phyloP scores from a whole-genome alignment of 2,888 invertebrate genomes.

The Theretra japonica region DNA sequence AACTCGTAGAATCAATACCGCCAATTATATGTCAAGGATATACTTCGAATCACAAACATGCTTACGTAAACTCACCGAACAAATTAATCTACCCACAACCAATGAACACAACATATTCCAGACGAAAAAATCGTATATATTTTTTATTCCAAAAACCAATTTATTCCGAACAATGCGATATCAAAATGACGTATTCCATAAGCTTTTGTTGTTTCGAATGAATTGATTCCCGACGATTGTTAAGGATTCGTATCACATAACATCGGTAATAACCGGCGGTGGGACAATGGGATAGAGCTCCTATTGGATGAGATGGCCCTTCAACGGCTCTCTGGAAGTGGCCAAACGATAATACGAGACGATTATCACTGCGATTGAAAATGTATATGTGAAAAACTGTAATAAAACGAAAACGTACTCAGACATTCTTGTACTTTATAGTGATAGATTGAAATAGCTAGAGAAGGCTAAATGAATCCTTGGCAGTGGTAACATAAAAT shows the following conservation, averaged over 20 bases:
- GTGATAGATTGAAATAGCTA: background rate
- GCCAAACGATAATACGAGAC: constrained; percentile 63
- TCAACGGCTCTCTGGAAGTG: constrained; percentile 27
- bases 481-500: no score
- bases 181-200: constrained; percentile 55
- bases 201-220: constrained; percentile 56
- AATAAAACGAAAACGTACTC: no score
- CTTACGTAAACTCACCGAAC: background rate
- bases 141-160: constrained; percentile 54
- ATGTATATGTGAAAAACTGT: constrained; percentile 16
- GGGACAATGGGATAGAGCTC: constrained; percentile 50
- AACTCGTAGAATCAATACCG: background rate
- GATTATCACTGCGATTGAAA: constrained; percentile 14
- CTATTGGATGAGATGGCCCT: constrained; percentile 31
- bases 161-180: constrained; percentile 55
- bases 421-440: background rate
- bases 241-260: constrained; percentile 71
- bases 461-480: background rate
- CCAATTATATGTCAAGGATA: constrained; percentile 4
- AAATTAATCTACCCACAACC: constrained; percentile 2
- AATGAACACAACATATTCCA: background rate
- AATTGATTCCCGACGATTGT: constrained; percentile 62
- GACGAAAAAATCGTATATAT: constrained; percentile 37
- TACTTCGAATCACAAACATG: background rate
- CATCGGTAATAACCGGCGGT: constrained; percentile 63